These are phyloP conservation scores for Caenorhabditis imperialis DNA, from an alignment of 2,888 invertebrate species.

Conservation along the genomic window DNA sequence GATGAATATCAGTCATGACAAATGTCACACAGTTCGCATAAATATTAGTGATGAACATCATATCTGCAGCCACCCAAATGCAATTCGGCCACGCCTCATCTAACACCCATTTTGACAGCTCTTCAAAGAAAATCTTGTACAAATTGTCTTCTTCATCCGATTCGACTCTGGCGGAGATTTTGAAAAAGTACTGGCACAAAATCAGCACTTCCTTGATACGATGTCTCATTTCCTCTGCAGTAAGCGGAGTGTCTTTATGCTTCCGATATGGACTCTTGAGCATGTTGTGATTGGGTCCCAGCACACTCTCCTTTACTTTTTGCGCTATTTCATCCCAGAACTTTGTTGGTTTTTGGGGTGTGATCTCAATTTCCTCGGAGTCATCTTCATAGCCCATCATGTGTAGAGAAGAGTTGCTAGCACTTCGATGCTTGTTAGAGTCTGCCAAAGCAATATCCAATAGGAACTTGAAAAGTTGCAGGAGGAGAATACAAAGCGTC, in stretches of 20 bases:
- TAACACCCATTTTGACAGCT: constrained; percentile 32
- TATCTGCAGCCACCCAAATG: constrained; percentile 34
- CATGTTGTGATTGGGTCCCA: constrained; percentile 23
- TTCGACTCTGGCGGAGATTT: constrained; percentile 20
- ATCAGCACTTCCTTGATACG: constrained; percentile 33
- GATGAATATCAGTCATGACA: constrained; percentile 40
- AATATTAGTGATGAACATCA: constrained; percentile 41
- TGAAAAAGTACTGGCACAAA: constrained; percentile 35
- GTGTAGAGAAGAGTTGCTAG: constrained; percentile 34
- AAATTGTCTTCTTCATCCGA: constrained; percentile 40
- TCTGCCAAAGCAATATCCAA: constrained; percentile 37
- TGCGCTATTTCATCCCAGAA: constrained; percentile 33
- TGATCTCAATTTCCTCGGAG: constrained; percentile 26
- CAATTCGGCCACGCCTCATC: constrained; percentile 40
- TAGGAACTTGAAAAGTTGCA: constrained; percentile 25
- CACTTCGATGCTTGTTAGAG: constrained; percentile 44
- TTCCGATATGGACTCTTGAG: constrained; percentile 32
- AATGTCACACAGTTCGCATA: constrained; percentile 35
- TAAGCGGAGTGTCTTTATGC: constrained; percentile 28
- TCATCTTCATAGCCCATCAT: constrained; percentile 31
- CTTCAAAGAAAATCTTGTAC: constrained; percentile 40
- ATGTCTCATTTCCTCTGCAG: constrained; percentile 28
- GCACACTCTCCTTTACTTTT: constrained; percentile 41
- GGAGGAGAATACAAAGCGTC: constrained; percentile 25
- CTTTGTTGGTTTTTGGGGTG: constrained; percentile 27